Percentiles rank a stretch among this genome's conserved stretches.
Conservation (phyloP, 2,113 vertebrate species). For the Protobothrops mucrosquamatus region DNA sequence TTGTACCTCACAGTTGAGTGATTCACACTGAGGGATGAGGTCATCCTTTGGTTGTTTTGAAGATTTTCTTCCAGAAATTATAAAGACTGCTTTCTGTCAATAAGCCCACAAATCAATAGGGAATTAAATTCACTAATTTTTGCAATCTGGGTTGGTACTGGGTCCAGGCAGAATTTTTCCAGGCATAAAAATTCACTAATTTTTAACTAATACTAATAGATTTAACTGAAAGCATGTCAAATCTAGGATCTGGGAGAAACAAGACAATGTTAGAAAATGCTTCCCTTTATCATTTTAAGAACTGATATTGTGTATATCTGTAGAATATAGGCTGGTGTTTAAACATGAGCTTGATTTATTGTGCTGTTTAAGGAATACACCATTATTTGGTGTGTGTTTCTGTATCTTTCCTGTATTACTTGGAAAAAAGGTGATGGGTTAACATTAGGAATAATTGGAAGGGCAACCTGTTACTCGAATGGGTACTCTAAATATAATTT, state of each 20-base stretch:
- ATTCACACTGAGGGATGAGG: background rate
- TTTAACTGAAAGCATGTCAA: background rate
- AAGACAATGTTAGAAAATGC: background rate
- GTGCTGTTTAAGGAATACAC: background rate
- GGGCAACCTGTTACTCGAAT: background rate
- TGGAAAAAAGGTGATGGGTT: background rate
- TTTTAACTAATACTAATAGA: background rate
- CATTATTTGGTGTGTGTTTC: background rate
- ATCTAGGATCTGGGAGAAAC: background rate
- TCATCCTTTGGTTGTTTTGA: background rate
- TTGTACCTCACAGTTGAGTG: background rate
- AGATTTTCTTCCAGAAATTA: background rate
- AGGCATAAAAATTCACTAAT: background rate
- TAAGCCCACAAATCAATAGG: background rate
- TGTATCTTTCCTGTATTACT: background rate
- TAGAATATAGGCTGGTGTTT: background rate
- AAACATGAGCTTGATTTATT: background rate
- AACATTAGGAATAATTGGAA: background rate
- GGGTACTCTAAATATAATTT: background rate
- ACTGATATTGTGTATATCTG: background rate
- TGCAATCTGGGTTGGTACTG: background rate
- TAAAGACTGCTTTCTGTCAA: background rate
- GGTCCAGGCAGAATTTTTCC: background rate
- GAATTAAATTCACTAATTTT: background rate
- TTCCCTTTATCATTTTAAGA: background rate